Evolutionary conservation across 2,797 vertebrate genomes (phyloP).

Genomic region (Diplodus sargus): DNA sequence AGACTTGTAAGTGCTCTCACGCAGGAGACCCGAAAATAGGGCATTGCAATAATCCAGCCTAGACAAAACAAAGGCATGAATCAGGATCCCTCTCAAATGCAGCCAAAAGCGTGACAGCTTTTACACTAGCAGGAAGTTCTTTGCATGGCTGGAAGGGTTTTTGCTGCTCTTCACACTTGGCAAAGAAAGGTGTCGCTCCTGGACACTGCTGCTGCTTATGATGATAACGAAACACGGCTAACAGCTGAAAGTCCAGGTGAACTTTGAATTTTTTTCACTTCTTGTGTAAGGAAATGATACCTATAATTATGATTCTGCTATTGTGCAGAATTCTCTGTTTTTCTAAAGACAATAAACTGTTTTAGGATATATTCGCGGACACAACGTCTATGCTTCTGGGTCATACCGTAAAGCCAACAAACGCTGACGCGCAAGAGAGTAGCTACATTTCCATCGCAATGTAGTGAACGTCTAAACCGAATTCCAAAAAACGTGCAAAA

Average conservation of each 20-base stretch:
- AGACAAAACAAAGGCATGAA: too few species aligned
- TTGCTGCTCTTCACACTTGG: slow-evolving; percentile 16
- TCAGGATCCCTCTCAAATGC: background rate
- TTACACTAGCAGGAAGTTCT: slow-evolving; percentile 30
- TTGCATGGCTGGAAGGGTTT: slow-evolving; percentile 42
- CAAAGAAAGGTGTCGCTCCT: background rate
- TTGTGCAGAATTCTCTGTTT: background rate
- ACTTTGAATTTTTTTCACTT: background rate
- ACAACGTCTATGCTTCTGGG: background rate
- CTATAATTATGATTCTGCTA: background rate
- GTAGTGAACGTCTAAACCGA: background rate
- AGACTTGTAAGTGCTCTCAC: too few species aligned
- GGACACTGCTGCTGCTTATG: background rate
- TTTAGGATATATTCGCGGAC: background rate
- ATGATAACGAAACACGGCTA: background rate
- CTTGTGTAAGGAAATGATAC: background rate
- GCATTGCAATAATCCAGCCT: too few species aligned
- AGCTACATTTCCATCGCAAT: too few species aligned
- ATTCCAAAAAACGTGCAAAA: background rate
- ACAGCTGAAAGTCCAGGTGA: background rate
- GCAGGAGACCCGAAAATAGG: too few species aligned
- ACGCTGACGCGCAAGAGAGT: too few species aligned
- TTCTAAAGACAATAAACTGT: background rate
- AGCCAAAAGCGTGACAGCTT: slow-evolving; percentile 16
- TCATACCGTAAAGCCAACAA: background rate